Base-by-base conservation (phyloP, 2,797 vertebrate species). In the Xiphorhynchus erythropygius region DNA sequence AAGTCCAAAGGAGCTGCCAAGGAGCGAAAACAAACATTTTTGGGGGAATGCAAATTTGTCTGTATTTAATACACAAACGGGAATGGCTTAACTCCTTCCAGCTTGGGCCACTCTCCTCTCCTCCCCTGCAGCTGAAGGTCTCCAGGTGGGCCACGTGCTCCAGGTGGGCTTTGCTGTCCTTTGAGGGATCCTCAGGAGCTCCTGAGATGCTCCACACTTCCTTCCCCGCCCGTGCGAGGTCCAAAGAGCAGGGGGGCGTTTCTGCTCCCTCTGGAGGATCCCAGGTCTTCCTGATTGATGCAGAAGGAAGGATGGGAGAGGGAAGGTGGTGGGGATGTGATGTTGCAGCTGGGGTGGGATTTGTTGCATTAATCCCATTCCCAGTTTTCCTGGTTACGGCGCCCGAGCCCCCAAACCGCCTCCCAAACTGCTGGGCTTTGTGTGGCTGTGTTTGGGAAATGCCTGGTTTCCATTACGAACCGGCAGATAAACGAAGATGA, bases 381-480 rank as follows among this genome's bases (percentile, higher is more conserved):
- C 57, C 53, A 56, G 71, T 55, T 55, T 83, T 69, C 55, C 18
- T 4, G n/a, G 85, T 76, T 69, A 41, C 44, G 4, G 44, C 44
- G 3, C 73, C 80, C 4, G 14, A 27, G 67, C 88, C 74, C 70
- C 39, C 6, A 24, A 42, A 27, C 8, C 1, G 3, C 47, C 35
- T 18, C 94, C n/a, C n/a, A n/a, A n/a, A n/a, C 35, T 15, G 91
- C 87, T 65, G 93, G 50, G 24, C 46, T 67, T 21, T 80, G 79
- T 92, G 86, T 73, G 78, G 84, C 8, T 52, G 68, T 64, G 57
- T 90, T 87, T 94, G 76, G 50, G 64, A 76, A 63, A 55, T 25
- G 87, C 96, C 97, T 97, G 97, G 74, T 97, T 97, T 93, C 97
- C 95, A 88, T 97, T 97, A 96, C 42, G 14, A 53, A 84, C 64